Base-by-base conservation (phyloP, 2,797 vertebrate genomes). In the Chiroxiphia lanceolata region DNA sequence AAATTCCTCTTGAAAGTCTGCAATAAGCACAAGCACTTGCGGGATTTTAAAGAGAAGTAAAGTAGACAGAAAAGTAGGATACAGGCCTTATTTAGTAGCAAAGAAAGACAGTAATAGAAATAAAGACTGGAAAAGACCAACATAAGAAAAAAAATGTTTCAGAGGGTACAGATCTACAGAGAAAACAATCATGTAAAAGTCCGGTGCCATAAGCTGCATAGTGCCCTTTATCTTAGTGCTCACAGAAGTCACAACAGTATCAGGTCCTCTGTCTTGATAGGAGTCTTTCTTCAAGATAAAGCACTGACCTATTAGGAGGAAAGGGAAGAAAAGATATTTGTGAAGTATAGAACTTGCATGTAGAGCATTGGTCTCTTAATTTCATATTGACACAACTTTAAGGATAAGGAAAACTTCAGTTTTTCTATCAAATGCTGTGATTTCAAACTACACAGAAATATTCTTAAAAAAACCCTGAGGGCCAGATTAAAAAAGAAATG, bases 21-120 rank as follows among this genome's bases (percentile, higher is more conserved):
- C 7, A 44, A 29, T 4, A 18, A 0, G 0, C 8, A 47, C 4
- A 90, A 51, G 10, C 18, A 56, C 6, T 23, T 63, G 13, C 8
- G 64, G 26, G 13, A 64, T 77, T 87, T 79, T 63, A 59, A 87
- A 63, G 47, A 69, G 23, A 61, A 70, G 14, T 78, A 42, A 90
- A 86, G 76, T 15, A 56, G 33, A 19, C 33, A n/a, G 15, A 15
- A 71, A 42, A 34, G 31, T 47, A 70, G 22, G 89, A 84, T 44
- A 31, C 2, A 50, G 22, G 4, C 13, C 13, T 65, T 87, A 33
- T 76, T 65, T 83, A 53, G 31, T 42, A 33, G 11, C 36, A 70
- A 69, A 54, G 23, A 11, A 44, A 59, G 33, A 44, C 17, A 60
- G 10, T 13, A 83, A 34, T 26, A 38, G 60, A 84, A 80, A 11